phyloP scores from a whole-genome alignment of 2,113 vertebrate genomes.

The Poeciliopsis turrubarensis region DNA sequence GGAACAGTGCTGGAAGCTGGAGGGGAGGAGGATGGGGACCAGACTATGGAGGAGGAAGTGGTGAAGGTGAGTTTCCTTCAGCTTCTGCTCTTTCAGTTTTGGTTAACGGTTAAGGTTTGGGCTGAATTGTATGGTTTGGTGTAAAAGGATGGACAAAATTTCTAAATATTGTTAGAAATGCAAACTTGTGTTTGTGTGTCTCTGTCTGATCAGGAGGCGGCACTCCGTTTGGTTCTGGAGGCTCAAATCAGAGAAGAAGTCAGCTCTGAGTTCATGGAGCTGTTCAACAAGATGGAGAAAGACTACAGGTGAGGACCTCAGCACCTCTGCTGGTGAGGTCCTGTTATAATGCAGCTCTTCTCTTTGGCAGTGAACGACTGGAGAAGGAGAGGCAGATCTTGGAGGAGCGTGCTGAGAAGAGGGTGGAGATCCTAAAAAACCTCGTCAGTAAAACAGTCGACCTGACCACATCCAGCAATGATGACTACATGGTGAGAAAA shows the following conservation, averaged over 20 bases:
- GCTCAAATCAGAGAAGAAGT: constrained; percentile 91
- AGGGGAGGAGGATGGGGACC: constrained; percentile 14
- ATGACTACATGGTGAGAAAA: constrained; percentile 13
- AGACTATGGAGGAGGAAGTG: constrained; percentile 41
- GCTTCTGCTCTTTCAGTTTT: not conserved
- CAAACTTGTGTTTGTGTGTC: not conserved
- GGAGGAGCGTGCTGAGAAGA: constrained; percentile 86
- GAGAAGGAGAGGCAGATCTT: constrained; percentile 82
- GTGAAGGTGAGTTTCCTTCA: constrained; percentile 12
- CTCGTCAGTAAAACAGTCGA: constrained; percentile 71
- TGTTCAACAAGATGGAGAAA: constrained; percentile 82
- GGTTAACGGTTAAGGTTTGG: too few species aligned
- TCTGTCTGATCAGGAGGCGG: constrained; percentile 9
- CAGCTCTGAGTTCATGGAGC: constrained; percentile 82
- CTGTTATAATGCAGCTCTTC: not conserved
- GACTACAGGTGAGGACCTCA: constrained; percentile 87
- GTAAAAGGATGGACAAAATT: not conserved
- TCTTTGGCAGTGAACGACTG: constrained; percentile 78
- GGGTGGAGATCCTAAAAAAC: constrained; percentile 88
- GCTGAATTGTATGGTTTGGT: not conserved
- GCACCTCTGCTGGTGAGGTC: too few species aligned
- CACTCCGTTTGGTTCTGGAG: constrained; percentile 80
- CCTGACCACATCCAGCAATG: not conserved
- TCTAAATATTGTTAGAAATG: too few species aligned
- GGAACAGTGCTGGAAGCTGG: constrained; percentile 51